phyloP scores from a whole-genome alignment of 2,113 vertebrate species.

The Lota lota region DNA sequence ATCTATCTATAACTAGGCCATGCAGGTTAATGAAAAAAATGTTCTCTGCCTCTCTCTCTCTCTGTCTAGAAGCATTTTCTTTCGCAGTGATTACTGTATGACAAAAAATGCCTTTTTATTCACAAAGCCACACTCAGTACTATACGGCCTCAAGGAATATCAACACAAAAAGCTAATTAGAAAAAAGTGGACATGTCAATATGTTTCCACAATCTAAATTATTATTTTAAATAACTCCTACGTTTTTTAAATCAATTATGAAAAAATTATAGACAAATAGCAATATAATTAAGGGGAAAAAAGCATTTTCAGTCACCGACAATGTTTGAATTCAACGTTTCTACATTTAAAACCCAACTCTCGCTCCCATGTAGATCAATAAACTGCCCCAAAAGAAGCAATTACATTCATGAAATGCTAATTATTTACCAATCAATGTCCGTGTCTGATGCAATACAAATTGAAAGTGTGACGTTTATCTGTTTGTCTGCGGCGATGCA shows the following conservation, averaged over 20 bases:
- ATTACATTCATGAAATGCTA: slow-evolving; percentile 54
- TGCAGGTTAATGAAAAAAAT: no score
- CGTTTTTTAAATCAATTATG: no score
- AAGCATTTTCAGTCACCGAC: no score
- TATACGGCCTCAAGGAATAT: no score
- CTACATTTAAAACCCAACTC: slow-evolving; percentile 10
- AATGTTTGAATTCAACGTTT: no score
- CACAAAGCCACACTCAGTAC: not conserved
- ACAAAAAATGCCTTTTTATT: slow-evolving; percentile 39
- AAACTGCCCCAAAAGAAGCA: slow-evolving; percentile 60
- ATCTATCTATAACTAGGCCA: not conserved
- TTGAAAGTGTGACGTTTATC: slow-evolving; percentile 23
- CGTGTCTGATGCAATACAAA: slow-evolving; percentile 53
- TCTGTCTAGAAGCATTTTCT: slow-evolving; percentile 42
- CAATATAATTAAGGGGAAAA: no score
- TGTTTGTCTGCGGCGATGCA: slow-evolving; percentile 45
- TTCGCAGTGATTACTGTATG: slow-evolving; percentile 25
- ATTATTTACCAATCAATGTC: slow-evolving; percentile 53
- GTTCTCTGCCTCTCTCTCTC: not conserved
- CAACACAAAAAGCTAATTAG: no score
- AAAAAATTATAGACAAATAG: no score
- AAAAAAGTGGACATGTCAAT: no score
- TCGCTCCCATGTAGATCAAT: slow-evolving; percentile 55
- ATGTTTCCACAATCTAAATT: no score
- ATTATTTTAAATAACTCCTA: no score